phyloP scores from a whole-genome alignment of 2,113 vertebrate species.

The Tyto alba region DNA sequence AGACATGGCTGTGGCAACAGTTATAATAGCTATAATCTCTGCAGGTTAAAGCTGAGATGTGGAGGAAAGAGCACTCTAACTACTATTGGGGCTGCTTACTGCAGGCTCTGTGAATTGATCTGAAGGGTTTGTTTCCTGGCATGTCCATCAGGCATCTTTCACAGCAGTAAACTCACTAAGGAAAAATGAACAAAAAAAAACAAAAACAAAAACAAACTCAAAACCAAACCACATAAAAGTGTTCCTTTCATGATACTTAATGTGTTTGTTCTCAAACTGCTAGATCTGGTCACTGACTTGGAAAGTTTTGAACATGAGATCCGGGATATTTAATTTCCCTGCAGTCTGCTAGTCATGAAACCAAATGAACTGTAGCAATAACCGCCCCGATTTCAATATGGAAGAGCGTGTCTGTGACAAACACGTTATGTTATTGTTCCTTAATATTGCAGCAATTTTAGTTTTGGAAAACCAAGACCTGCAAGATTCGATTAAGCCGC shows the following conservation, averaged over 20 bases:
- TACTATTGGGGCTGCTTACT: neutral
- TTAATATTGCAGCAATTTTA: neutral
- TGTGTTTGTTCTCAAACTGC: neutral
- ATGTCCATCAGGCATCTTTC: neutral
- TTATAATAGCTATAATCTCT: neutral
- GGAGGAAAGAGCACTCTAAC: neutral
- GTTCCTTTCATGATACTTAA: neutral
- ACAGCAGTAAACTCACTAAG: neutral
- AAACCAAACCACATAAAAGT: neutral
- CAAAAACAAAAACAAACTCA: neutral
- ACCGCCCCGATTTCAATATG: fast-evolving
- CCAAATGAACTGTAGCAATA: neutral
- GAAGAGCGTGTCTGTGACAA: neutral
- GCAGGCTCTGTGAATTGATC: neutral
- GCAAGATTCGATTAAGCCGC: conserved; percentile 37
- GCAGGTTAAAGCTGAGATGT: neutral
- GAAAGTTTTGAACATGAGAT: neutral
- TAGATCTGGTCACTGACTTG: neutral
- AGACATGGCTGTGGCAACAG: neutral
- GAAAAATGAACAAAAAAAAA: neutral
- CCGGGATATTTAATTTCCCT: neutral
- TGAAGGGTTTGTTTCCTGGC: neutral
- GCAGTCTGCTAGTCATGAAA: neutral
- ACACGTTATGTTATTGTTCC: fast-evolving
- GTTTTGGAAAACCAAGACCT: conserved; percentile 24